Evolutionary conservation across 2,113 vertebrate species (phyloP), one percentile per base, ranked within the genome.

Genomic region (Dryoscopus gambensis): DNA sequence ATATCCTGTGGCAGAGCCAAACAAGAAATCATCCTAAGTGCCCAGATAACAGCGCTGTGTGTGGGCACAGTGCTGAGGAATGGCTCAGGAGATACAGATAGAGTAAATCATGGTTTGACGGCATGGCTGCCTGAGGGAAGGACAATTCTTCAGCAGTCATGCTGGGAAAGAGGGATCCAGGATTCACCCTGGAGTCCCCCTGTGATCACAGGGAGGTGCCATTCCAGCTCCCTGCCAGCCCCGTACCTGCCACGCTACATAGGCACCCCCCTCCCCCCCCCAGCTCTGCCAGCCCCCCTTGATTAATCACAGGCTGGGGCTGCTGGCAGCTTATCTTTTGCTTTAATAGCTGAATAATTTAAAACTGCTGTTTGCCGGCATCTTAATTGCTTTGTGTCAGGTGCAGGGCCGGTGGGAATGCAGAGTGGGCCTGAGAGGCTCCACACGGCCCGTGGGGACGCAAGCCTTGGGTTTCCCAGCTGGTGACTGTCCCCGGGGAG

Each of bases 281-380:
- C 40, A 40, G 0, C 83, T 78, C 69, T 9, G 7, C 53, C 84
- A 93, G 83, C 95, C 79, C 90, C 81, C 84, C 96, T 63, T 97
- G 97, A 98, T 98, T 98, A 98, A 98, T 98, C 97, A 96, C 93
- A 94, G 87, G 93, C 97, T 85, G 85, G 95, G 95, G 90, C 97
- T 95, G 97, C 97, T 69, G 15, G 91, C 96, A 98, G 98, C 97
- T 98, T 98, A 98, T 98, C 97, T 97, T 95, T 83, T 95, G 87
- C 96, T 95, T 98, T 98, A 98, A 98, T 98, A 97, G 97, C 97
- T 96, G 97, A 98, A 97, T 98, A 98, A 98, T 98, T 98, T 97
- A 93, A 97, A 94, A 93, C 75, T 24, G 86, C 96, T 96, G 89
- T 94, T 96, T 97, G 95, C 84, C 4, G 3, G 97, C 94, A 64